These are phyloP conservation scores for Drosophila asahinai DNA, from an alignment of 1,140 invertebrate species.

Conservation along the genomic window DNA sequence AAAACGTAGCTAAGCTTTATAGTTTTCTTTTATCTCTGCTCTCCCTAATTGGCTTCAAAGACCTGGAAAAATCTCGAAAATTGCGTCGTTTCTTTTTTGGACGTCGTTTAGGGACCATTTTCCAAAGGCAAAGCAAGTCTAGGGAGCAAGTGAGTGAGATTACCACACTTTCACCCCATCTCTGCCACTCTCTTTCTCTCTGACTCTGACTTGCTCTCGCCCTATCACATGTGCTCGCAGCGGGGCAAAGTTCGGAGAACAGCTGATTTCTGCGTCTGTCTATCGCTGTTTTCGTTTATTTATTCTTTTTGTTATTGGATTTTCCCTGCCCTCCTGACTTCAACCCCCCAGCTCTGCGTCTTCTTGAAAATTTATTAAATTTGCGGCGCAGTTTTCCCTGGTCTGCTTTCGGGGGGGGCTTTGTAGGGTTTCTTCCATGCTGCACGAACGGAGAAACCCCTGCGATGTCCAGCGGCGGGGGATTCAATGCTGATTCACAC, in stretches of 20 bases:
- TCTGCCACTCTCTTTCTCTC: neutral
- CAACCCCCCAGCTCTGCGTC: neutral
- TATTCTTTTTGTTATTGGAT: constrained; percentile 45
- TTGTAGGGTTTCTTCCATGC: constrained; percentile 61
- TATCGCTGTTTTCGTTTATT: constrained; percentile 30
- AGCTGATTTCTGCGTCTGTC: constrained; percentile 51
- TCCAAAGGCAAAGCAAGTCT: constrained; percentile 13
- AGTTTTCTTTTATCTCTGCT: constrained; percentile 10
- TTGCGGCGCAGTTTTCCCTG: constrained; percentile 63
- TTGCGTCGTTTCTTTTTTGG: constrained; percentile 41
- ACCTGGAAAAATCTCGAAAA: constrained; percentile 36
- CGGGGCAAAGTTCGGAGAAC: constrained; percentile 36
- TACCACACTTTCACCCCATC: constrained; percentile 30
- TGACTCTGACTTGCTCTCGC: neutral
- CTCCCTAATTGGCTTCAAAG: constrained; percentile 32
- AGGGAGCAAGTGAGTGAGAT: neutral
- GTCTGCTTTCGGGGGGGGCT: constrained; percentile 21
- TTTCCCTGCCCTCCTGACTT: constrained; percentile 22
- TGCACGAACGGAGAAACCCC: constrained; percentile 48
- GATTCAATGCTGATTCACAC: constrained; percentile 54
- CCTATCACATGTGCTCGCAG: constrained; percentile 27
- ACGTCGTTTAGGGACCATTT: constrained; percentile 28
- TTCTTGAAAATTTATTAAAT: constrained; percentile 45
- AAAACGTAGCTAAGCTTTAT: constrained; percentile 15
- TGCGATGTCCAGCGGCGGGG: constrained; percentile 2